Evolutionary conservation across 1,140 invertebrate species (phyloP).

Genomic region (Papilio xuthus): DNA sequence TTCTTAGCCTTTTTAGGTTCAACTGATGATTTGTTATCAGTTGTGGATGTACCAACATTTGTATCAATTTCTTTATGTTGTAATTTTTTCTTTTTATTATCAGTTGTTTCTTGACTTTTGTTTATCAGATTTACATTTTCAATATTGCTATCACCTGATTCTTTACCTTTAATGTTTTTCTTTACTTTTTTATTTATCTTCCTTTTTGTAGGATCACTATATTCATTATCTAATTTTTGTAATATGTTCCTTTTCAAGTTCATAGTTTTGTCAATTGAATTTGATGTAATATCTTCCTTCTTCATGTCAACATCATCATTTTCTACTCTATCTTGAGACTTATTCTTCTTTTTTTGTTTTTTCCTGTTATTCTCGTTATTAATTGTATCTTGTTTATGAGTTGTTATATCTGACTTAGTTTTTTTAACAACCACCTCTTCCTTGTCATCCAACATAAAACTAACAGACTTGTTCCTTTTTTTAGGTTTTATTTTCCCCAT

Average conservation of each 20-base stretch:
- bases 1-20: conserved; percentile 57
- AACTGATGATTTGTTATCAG: conserved; percentile 35
- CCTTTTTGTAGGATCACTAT: conserved; percentile 32
- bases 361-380: conserved; percentile 42
- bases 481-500: conserved; percentile 52
- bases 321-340: conserved; percentile 44
- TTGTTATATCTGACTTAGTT: conserved; percentile 59
- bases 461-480: conserved; percentile 74
- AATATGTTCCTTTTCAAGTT: neutral
- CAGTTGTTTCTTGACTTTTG: neutral
- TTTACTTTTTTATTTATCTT: conserved; percentile 36
- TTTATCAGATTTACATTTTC: neutral
- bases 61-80: conserved; percentile 40
- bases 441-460: conserved; percentile 69
- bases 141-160: neutral
- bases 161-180: conserved; percentile 34
- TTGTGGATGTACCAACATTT: conserved; percentile 32
- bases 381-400: conserved; percentile 35
- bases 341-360: conserved; percentile 49
- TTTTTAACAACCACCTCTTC: conserved; percentile 62
- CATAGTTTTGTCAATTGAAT: neutral
- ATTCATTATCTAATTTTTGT: conserved; percentile 13
- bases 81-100: neutral
- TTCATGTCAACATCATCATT: conserved; percentile 49
- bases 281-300: neutral